Conservation (phyloP, 2,113 vertebrate genomes). For the Megaceryle torquata region DNA sequence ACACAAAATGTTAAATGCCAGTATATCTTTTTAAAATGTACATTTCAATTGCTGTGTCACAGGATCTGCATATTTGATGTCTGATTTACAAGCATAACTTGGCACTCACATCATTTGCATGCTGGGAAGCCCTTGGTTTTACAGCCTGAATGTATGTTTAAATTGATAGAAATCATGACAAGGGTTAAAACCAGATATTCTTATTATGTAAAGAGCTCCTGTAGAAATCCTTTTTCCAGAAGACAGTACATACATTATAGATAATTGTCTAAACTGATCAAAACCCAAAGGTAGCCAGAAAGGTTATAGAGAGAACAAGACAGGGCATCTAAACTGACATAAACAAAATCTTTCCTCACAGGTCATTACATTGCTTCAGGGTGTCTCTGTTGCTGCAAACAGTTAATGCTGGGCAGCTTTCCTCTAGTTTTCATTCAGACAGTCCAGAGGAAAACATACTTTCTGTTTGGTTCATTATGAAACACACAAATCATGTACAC, state of each 20-base stretch:
- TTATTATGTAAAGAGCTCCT: background rate
- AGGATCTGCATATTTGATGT: background rate
- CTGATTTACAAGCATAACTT: conserved; percentile 44
- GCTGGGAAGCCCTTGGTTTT: background rate
- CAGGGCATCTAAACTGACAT: background rate
- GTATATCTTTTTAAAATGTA: background rate
- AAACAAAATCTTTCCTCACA: background rate
- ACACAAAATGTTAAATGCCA: background rate
- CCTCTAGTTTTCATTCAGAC: background rate
- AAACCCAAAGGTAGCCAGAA: background rate
- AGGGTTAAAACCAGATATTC: background rate
- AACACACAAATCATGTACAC: background rate
- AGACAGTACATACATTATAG: background rate
- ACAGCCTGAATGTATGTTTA: background rate
- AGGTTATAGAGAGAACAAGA: background rate
- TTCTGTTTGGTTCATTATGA: background rate
- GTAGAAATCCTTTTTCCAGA: background rate
- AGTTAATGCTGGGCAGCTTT: background rate
- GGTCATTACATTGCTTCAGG: background rate
- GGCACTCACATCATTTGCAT: background rate
- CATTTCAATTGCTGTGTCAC: background rate
- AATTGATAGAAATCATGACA: background rate
- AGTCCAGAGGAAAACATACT: background rate
- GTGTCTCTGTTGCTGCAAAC: background rate
- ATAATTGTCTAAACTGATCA: background rate